phyloP scores from a whole-genome alignment of 2,113 vertebrate species.

The Nicator chloris region DNA sequence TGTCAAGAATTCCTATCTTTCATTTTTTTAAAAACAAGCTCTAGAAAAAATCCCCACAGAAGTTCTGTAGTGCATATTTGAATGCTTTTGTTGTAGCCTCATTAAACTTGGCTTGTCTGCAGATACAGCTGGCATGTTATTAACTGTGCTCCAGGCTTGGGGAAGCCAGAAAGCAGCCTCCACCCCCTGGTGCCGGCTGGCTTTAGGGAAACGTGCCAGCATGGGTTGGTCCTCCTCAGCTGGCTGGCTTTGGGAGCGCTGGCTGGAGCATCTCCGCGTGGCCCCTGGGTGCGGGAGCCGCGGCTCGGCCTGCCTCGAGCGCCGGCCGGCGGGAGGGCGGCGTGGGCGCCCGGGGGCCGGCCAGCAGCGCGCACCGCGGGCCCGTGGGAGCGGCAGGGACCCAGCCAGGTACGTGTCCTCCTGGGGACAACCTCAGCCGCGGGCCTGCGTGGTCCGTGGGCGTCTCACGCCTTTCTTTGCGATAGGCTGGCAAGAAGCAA shows the following conservation, averaged over 20 bases:
- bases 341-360: fast-evolving
- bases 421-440: fast-evolving
- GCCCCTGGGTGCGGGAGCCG: neutral
- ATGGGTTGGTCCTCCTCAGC: slow-evolving; percentile 56
- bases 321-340: neutral
- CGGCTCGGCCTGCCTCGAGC: neutral
- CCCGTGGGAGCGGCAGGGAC: neutral
- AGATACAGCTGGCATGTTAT: slow-evolving; percentile 71
- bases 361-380: fast-evolving
- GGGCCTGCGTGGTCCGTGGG: neutral
- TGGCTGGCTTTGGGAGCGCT: slow-evolving; percentile 40
- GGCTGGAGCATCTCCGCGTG: neutral
- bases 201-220: slow-evolving; percentile 59
- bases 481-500: neutral
- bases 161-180: slow-evolving; percentile 68
- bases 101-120: slow-evolving; percentile 74
- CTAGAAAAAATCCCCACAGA: slow-evolving; percentile 51
- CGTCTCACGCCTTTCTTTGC: neutral
- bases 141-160: slow-evolving; percentile 66
- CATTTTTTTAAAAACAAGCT: slow-evolving; percentile 19
- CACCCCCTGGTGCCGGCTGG: slow-evolving; percentile 64
- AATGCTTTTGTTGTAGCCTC: slow-evolving; percentile 70
- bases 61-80: slow-evolving; percentile 62
- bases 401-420: neutral
- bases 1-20: slow-evolving; percentile 19